These are phyloP conservation scores for Scrobipalpa costella DNA, from an alignment of 2,888 invertebrate genomes.

Conservation along the genomic window DNA sequence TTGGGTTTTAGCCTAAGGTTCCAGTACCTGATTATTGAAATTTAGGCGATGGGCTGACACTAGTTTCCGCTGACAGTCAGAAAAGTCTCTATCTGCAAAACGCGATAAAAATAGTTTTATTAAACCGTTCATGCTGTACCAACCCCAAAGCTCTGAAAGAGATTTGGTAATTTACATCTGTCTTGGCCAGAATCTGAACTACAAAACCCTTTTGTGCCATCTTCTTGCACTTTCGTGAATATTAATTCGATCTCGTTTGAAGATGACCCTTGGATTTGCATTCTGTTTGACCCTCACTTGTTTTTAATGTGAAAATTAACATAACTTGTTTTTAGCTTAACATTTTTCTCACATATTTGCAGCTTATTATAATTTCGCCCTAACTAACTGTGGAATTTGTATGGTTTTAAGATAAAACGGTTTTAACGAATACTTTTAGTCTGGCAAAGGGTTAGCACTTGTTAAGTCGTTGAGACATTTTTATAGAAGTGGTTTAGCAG, in stretches of 20 bases:
- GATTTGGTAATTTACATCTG: too few relatives aligned
- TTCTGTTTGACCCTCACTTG: slow-evolving; percentile 22
- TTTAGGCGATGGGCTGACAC: too few relatives aligned
- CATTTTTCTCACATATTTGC: slow-evolving; percentile 24
- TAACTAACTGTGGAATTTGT: background rate
- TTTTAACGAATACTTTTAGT: slow-evolving; percentile 14
- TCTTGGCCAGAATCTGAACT: background rate
- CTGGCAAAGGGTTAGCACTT: background rate
- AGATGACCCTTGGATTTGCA: slow-evolving; percentile 20
- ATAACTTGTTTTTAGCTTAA: slow-evolving; percentile 9
- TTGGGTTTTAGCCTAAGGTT: too few relatives aligned
- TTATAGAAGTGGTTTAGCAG: too few relatives aligned
- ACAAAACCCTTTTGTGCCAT: too few relatives aligned
- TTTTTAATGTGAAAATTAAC: slow-evolving; percentile 19
- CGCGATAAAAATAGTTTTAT: too few relatives aligned
- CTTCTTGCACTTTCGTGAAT: slow-evolving; percentile 5
- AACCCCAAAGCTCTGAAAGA: too few relatives aligned
- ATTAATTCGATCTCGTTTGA: background rate
- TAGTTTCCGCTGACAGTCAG: too few relatives aligned
- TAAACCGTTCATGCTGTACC: too few relatives aligned
- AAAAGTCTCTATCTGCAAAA: too few relatives aligned
- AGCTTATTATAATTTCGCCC: slow-evolving; percentile 20
- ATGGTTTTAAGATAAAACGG: slow-evolving; percentile 14
- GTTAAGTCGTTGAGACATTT: too few relatives aligned
- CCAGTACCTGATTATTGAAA: too few relatives aligned